phyloP scores from a whole-genome alignment of 2,888 invertebrate genomes.

The Serrognathus titanus region DNA sequence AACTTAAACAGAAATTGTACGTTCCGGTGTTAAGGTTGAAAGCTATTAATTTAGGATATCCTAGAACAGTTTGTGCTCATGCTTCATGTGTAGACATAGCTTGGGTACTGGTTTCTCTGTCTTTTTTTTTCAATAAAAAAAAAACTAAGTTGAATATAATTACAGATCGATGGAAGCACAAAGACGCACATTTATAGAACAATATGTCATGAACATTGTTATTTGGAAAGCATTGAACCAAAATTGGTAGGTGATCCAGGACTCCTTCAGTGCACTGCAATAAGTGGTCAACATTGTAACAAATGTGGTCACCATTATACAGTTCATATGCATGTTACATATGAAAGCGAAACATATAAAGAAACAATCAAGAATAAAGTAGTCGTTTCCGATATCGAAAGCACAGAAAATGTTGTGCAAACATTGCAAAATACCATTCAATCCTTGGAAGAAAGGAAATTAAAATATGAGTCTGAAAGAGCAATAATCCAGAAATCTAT shows the following conservation, averaged over 20 bases:
- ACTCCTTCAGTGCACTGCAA: slow-evolving; percentile 31
- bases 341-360: slow-evolving; percentile 32
- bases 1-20: slow-evolving; percentile 35
- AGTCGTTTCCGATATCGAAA: slow-evolving; percentile 17
- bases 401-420: not conserved
- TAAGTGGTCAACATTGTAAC: slow-evolving; percentile 28
- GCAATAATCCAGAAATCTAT: slow-evolving; percentile 31
- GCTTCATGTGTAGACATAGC: not conserved
- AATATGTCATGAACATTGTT: slow-evolving; percentile 39
- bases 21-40: slow-evolving; percentile 36
- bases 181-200: slow-evolving; percentile 37
- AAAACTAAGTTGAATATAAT: not conserved
- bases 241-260: slow-evolving; percentile 36
- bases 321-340: slow-evolving; percentile 41
- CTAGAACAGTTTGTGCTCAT: slow-evolving; percentile 22
- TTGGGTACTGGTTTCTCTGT: not conserved
- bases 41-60: slow-evolving; percentile 32
- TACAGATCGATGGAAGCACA: slow-evolving; percentile 29
- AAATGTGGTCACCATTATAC: slow-evolving; percentile 34
- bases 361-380: slow-evolving; percentile 29
- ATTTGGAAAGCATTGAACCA: slow-evolving; percentile 32
- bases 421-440: not conserved
- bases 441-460: not conserved
- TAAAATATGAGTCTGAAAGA: slow-evolving; percentile 26
- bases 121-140: not conserved